Evolutionary conservation across 2,113 vertebrate species (phyloP), one percentile per base, ranked within the genome.

Genomic region (Caretta caretta): DNA sequence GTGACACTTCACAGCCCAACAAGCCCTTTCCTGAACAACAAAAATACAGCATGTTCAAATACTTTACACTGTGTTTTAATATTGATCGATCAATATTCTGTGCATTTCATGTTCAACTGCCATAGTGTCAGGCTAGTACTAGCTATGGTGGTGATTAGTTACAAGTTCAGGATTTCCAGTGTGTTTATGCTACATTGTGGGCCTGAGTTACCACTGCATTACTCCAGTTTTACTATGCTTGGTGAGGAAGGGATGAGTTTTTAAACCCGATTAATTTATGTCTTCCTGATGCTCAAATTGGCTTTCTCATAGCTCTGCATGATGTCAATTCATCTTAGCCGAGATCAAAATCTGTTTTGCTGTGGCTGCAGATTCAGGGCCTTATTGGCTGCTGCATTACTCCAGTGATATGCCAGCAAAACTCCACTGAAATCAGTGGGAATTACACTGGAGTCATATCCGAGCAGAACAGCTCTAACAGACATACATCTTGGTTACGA

Each of bases 181-280:
- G 29, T 49, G 27, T 13, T 80, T 78, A 29, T 2, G 22, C 11
- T 51, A 20, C 31, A 53, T 9, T 5, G 12, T 19, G 54, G 11
- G 17, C 22, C 29, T 51, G 2, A 59, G 9, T 27, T 42, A 27
- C 42, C 50, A 2, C 3, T 50, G 16, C 2, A 24, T 1, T 79
- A 9, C 53, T 51, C 46, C 6, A 29, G 20, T 4, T 78, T 12
- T 51, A 81, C 16, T 19, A 62, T 1, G 51, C 5, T 14, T 51
- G 38, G 38, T 24, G 8, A 1, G 19, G 53, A 27, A 49, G 76
- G 50, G 80, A 46, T 3, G 14, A 1, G 8, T 69, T 82, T 51
- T 46, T 46, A 88, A 31, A 46, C 46, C 4, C 0, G 0, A 54
- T 2, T 9, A 50, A 88, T 1, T 12, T 35, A 31, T 2, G 0